Evolutionary conservation across 1,140 invertebrate species (phyloP).

Genomic region (Drosophila kurseongensis): DNA sequence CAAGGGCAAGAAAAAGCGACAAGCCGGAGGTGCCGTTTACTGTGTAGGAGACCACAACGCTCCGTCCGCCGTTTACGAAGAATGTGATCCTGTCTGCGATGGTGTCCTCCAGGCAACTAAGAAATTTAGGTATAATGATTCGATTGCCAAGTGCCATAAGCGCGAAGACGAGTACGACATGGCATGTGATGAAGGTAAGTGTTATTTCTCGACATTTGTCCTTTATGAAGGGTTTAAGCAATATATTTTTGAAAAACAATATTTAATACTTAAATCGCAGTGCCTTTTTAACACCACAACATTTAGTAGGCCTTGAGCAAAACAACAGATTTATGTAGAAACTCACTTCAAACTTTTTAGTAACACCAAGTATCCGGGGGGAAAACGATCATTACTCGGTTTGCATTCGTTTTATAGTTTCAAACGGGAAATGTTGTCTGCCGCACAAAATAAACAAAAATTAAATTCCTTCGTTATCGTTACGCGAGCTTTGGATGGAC

Average conservation of each 20-base stretch:
- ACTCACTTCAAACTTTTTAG: conserved; percentile 11
- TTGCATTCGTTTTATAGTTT: conserved; percentile 8
- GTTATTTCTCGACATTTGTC: too few relatives aligned
- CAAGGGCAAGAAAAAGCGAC: conserved; percentile 44
- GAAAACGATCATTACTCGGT: conserved; percentile 10
- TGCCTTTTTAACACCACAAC: too few relatives aligned
- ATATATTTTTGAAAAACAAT: too few relatives aligned
- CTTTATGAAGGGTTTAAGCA: too few relatives aligned
- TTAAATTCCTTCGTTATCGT: conserved; percentile 43
- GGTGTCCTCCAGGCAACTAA: not conserved
- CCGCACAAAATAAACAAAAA: conserved; percentile 34
- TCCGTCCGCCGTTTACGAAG: not conserved
- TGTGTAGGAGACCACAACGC: not conserved
- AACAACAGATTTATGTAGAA: not conserved
- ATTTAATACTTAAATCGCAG: too few relatives aligned
- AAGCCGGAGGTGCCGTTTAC: conserved; percentile 39
- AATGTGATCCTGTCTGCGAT: not conserved
- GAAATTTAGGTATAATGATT: conserved; percentile 1
- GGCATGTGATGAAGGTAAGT: conserved; percentile 55
- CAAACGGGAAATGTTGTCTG: conserved; percentile 43
- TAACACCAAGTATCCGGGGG: conserved; percentile 36
- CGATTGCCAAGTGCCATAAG: not conserved
- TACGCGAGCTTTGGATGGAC: conserved; percentile 14
- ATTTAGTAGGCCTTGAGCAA: conserved; percentile 8
- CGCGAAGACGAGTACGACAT: conserved; percentile 33